Conservation (phyloP, 2,888 invertebrate species). For the Trichacis sp. region DNA sequence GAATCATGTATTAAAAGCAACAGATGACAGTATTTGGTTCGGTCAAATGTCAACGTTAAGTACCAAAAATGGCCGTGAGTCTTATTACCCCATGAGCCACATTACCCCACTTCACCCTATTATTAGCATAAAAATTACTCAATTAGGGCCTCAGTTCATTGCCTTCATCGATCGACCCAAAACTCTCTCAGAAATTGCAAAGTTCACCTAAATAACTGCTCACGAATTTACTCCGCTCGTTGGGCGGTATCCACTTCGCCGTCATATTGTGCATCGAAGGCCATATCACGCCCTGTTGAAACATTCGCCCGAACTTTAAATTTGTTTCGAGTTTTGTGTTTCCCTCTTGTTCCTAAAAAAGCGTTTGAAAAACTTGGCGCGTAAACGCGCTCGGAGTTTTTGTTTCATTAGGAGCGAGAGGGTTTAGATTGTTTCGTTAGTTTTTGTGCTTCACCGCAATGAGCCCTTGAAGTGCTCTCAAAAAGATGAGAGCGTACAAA, state of each 20-base stretch:
- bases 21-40: no score
- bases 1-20: no score
- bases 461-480: constrained; percentile 78
- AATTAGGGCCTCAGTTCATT: no score
- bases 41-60: no score
- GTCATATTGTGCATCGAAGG: constrained; percentile 85
- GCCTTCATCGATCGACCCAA: no score
- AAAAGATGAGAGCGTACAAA: constrained; percentile 71
- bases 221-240: constrained; percentile 81
- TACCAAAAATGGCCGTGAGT: no score
- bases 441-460: constrained; percentile 72
- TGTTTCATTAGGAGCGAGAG: neutral
- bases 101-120: no score
- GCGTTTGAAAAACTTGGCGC: neutral
- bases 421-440: neutral
- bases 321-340: no score
- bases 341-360: neutral
- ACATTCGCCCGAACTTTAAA: neutral
- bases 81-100: no score
- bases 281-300: constrained; percentile 75
- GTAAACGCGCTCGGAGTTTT: neutral
- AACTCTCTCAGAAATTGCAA: no score
- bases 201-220: constrained; percentile 74
- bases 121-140: no score
- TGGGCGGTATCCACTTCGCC: constrained; percentile 85